A percentile compares a stretch with the other conserved stretches of the same genome.
phyloP scores from a whole-genome alignment of 2,888 invertebrate genomes.

The Cryptus armator region DNA sequence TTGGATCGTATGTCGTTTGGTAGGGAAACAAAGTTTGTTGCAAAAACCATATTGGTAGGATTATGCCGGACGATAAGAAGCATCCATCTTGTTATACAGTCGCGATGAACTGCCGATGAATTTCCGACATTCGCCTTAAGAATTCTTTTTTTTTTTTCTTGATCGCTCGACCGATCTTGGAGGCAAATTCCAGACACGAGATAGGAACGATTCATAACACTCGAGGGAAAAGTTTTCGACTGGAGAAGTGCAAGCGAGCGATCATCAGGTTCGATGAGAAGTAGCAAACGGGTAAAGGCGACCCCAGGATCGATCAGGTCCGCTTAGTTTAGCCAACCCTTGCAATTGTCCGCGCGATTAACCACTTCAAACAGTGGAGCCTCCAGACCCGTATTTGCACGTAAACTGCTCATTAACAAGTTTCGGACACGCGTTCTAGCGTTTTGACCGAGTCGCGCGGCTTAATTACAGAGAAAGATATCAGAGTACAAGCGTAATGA shows the following conservation, averaged over 20 bases:
- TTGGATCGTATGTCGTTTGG: not conserved
- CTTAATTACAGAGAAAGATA: not conserved
- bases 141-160: too few relatives aligned
- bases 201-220: not conserved
- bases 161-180: too few relatives aligned
- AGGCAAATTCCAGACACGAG: not conserved
- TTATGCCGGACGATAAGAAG: too few relatives aligned
- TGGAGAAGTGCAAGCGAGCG: not conserved
- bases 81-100: too few relatives aligned
- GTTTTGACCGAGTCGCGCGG: not conserved
- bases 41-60: too few relatives aligned
- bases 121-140: too few relatives aligned
- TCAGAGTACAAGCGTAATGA: not conserved
- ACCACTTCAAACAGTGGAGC: not conserved
- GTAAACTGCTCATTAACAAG: slow-evolving; percentile 27
- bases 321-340: slow-evolving; percentile 9
- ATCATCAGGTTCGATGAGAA: slow-evolving; percentile 1
- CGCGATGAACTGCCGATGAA: too few relatives aligned
- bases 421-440: slow-evolving; percentile 4
- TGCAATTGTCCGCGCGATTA: slow-evolving; percentile 42
- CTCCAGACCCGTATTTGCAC: slow-evolving; percentile 9
- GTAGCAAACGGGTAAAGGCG: not conserved
- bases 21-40: too few relatives aligned
- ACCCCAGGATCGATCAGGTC: not conserved
- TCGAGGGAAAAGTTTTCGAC: not conserved